phyloP scores from a whole-genome alignment of 2,113 vertebrate species.

The Rafetus swinhoei region DNA sequence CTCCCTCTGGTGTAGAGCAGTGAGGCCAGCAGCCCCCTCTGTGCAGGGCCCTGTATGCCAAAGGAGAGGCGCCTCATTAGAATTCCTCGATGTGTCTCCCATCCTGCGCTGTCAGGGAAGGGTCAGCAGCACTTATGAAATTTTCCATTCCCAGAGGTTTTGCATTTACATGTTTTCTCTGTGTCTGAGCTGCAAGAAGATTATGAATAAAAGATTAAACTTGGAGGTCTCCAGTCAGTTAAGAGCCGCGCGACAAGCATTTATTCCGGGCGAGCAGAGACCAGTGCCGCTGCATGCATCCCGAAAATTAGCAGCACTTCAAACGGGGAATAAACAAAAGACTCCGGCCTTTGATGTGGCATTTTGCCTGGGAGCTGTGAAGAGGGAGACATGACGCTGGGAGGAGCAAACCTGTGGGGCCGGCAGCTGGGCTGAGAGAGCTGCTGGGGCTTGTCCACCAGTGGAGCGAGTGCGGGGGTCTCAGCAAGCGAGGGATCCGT shows the following conservation, averaged over 20 bases:
- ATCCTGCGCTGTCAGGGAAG: conserved; percentile 19
- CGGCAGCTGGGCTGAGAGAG: neutral
- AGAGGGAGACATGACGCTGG: neutral
- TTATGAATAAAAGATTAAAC: conserved; percentile 84
- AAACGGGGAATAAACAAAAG: conserved; percentile 52
- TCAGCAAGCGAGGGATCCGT: neutral
- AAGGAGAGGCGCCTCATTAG: conserved; percentile 31
- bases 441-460: neutral
- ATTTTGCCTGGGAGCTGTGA: neutral
- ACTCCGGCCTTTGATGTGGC: conserved; percentile 23
- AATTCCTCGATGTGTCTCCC: conserved; percentile 38
- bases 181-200: conserved; percentile 65
- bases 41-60: neutral
- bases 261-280: conserved; percentile 57
- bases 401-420: neutral
- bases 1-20: neutral
- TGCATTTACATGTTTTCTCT: conserved; percentile 68
- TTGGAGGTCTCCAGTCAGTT: conserved; percentile 67
- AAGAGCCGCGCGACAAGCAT: conserved; percentile 64
- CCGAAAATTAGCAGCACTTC: conserved; percentile 58
- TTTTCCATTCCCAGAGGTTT: conserved; percentile 67
- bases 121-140: conserved; percentile 69
- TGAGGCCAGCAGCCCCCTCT: neutral
- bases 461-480: neutral
- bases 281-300: conserved; percentile 50